Evolutionary conservation across 2,888 invertebrate genomes (phyloP).

Genomic region (Amphiduros pacificus): DNA sequence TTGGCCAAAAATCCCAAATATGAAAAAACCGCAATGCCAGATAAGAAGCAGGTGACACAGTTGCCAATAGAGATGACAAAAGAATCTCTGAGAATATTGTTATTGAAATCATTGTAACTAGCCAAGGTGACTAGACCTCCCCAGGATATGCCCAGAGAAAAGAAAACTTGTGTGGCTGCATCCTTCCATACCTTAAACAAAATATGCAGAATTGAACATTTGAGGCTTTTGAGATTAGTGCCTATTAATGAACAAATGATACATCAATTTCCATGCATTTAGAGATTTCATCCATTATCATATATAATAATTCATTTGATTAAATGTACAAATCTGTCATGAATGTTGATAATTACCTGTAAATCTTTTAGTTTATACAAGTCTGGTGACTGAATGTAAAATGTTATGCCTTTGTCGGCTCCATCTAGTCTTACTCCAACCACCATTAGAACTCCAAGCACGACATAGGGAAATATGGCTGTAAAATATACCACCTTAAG

Average conservation of each 20-base stretch:
- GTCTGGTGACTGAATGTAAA: constrained; percentile 47
- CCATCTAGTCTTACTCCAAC: constrained; percentile 50
- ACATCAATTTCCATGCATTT: no score
- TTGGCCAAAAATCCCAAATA: constrained; percentile 51
- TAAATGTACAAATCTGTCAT: no score
- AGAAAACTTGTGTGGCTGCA: constrained; percentile 57
- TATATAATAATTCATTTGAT: no score
- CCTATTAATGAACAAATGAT: no score
- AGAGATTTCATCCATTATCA: no score
- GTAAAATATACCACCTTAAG: constrained; percentile 55
- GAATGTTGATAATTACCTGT: constrained; percentile 39
- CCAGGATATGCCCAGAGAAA: constrained; percentile 55
- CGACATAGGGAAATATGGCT: constrained; percentile 55
- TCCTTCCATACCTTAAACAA: constrained; percentile 53
- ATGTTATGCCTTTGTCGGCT: constrained; percentile 44
- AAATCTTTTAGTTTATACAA: constrained; percentile 43
- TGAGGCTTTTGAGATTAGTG: no score
- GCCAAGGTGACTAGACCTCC: constrained; percentile 59
- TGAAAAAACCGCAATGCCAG: constrained; percentile 57
- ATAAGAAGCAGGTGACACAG: constrained; percentile 54
- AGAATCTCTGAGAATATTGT: constrained; percentile 53
- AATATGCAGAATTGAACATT: no score
- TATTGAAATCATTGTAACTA: constrained; percentile 60
- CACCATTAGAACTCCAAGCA: constrained; percentile 50
- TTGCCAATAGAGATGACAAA: constrained; percentile 50